These are phyloP conservation scores for Arothron firmamentum DNA, from an alignment of 2,113 vertebrate genomes.

Conservation along the genomic window DNA sequence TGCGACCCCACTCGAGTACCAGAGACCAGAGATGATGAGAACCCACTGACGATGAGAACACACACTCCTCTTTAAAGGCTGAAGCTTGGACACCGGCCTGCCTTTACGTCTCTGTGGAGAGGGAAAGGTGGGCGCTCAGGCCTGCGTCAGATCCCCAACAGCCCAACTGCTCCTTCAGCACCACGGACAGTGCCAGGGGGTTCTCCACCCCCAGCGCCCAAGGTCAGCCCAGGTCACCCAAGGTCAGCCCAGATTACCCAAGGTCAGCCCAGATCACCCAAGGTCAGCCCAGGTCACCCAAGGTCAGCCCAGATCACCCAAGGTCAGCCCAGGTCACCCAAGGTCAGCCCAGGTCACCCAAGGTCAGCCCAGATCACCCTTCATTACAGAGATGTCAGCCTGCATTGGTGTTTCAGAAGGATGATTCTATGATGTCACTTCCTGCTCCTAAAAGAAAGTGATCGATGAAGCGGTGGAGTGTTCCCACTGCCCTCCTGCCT, in stretches of 20 bases:
- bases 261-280: neutral
- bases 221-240: neutral
- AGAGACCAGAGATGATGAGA: neutral
- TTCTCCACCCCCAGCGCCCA: no score
- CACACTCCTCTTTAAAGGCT: neutral
- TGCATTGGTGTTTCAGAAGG: conserved; percentile 26
- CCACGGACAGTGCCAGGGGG: neutral
- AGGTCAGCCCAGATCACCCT: neutral
- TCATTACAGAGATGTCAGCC: neutral
- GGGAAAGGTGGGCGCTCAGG: no score
- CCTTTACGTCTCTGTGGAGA: no score
- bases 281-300: neutral
- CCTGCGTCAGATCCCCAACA: no score
- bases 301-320: neutral
- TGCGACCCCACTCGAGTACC: neutral
- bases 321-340: no score
- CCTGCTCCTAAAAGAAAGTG: no score
- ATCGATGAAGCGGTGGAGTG: no score
- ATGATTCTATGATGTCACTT: neutral
- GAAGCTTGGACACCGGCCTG: no score
- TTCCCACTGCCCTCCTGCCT: no score
- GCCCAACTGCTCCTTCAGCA: neutral
- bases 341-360: neutral
- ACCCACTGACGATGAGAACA: neutral
- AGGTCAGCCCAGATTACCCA: neutral